These are phyloP conservation scores for Oeneis ivallda DNA, from an alignment of 2,888 invertebrate species.

Conservation along the genomic window DNA sequence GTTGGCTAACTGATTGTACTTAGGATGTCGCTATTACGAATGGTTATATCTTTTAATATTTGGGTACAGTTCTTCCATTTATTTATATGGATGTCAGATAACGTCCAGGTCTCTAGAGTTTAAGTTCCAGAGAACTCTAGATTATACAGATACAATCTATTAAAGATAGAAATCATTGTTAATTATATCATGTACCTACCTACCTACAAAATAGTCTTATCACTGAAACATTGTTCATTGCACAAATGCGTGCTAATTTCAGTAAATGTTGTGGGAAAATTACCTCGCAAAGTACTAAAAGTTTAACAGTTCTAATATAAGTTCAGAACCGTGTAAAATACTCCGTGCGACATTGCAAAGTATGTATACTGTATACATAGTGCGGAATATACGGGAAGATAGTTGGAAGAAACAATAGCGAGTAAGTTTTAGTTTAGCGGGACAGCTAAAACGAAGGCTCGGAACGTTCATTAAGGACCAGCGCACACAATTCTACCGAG, in stretches of 20 bases:
- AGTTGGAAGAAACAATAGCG: slow-evolving; percentile 62
- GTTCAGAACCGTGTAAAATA: slow-evolving; percentile 49
- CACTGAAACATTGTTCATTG: slow-evolving; percentile 1
- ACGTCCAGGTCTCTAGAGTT: not conserved
- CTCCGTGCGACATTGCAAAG: slow-evolving; percentile 59
- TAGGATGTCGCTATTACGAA: not conserved
- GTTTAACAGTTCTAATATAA: slow-evolving; percentile 35
- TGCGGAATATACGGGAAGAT: slow-evolving; percentile 53
- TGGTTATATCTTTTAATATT: not conserved
- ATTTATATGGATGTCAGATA: not conserved
- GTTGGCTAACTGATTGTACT: not conserved
- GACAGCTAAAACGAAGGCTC: slow-evolving; percentile 33
- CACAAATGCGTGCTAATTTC: slow-evolving; percentile 14
- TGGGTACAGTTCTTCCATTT: not conserved
- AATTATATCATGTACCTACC: not conserved
- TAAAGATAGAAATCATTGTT: not conserved
- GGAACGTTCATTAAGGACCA: slow-evolving; percentile 47
- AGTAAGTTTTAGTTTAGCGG: slow-evolving; percentile 58
- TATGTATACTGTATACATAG: slow-evolving; percentile 45
- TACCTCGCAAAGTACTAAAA: slow-evolving; percentile 19
- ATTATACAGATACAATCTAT: not conserved
- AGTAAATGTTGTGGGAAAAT: slow-evolving; percentile 21
- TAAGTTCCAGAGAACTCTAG: not conserved
- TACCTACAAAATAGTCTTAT: not conserved
- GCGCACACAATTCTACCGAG: slow-evolving; percentile 27